Evolutionary conservation across 2,888 invertebrate species (phyloP).

Genomic region (Acanthacorydalis orientalis): DNA sequence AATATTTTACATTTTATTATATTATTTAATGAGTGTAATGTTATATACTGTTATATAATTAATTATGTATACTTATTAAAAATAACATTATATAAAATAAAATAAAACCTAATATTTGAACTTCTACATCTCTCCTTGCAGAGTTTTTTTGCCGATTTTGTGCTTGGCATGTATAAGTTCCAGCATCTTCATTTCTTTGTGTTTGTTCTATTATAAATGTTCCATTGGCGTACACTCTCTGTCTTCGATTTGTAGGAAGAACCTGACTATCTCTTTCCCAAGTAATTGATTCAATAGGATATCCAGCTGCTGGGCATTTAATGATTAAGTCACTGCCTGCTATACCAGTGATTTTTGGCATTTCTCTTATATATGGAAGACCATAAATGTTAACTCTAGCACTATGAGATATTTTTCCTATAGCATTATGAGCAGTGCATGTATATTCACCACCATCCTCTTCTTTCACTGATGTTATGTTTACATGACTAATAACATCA

Average conservation of each 20-base stretch:
- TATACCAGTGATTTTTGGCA: constrained; percentile 77
- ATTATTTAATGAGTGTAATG: background rate
- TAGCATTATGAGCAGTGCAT: constrained; percentile 68
- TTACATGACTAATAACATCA: constrained; percentile 84
- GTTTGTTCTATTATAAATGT: constrained; percentile 75
- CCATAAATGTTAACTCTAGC: constrained; percentile 81
- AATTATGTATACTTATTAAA: no score
- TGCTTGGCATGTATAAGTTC: constrained; percentile 81
- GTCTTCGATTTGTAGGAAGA: constrained; percentile 74
- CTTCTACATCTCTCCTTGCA: constrained; percentile 57
- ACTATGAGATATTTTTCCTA: constrained; percentile 64
- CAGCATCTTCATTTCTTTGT: constrained; percentile 70
- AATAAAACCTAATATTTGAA: constrained; percentile 60
- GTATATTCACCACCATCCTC: constrained; percentile 84
- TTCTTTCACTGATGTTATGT: constrained; percentile 71
- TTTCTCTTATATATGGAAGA: constrained; percentile 67
- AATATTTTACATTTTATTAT: constrained; percentile 2
- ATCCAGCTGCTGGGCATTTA: constrained; percentile 81
- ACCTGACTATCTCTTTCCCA: constrained; percentile 84
- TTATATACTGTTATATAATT: no score
- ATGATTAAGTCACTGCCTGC: constrained; percentile 70
- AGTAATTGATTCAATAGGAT: constrained; percentile 69
- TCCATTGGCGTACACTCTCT: constrained; percentile 73
- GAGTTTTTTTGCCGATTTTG: constrained; percentile 68
- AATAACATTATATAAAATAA: no score